Conservation (phyloP, 2,797 vertebrate genomes). For the Etheostoma perlongum region DNA sequence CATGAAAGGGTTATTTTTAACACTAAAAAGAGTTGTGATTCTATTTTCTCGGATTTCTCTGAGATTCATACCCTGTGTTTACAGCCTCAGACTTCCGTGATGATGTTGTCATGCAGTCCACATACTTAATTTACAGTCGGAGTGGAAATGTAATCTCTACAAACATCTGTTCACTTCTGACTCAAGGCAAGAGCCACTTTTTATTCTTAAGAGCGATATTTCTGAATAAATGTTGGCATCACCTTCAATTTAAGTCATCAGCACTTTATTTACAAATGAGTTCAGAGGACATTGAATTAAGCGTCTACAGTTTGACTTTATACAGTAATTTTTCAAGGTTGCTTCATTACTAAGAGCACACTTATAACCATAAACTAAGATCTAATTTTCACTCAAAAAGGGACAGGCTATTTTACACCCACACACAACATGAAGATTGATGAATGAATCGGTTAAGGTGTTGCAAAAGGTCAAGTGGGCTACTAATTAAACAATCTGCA, state of each 20-base stretch:
- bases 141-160: slow-evolving; percentile 90
- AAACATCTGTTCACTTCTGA: slow-evolving; percentile 93
- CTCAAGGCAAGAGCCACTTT: slow-evolving; percentile 84
- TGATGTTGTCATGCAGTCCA: slow-evolving; percentile 88
- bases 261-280: slow-evolving; percentile 13
- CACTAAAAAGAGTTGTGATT: background rate
- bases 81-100: slow-evolving; percentile 46
- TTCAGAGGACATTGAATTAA: background rate
- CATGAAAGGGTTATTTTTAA: background rate
- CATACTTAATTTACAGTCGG: slow-evolving; percentile 90
- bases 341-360: background rate
- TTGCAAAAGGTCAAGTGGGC: slow-evolving; percentile 13
- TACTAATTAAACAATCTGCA: slow-evolving; percentile 4
- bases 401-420: background rate
- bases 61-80: background rate
- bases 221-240: slow-evolving; percentile 4
- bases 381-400: background rate
- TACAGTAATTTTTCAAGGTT: background rate
- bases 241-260: slow-evolving; percentile 14
- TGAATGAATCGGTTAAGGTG: background rate
- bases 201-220: background rate
- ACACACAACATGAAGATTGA: slow-evolving; percentile 1
- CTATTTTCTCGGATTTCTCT: background rate
- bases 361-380: background rate
- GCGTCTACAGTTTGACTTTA: background rate